These are phyloP conservation scores for Tyrannus savana DNA, from an alignment of 2,113 vertebrate genomes.

Conservation along the genomic window DNA sequence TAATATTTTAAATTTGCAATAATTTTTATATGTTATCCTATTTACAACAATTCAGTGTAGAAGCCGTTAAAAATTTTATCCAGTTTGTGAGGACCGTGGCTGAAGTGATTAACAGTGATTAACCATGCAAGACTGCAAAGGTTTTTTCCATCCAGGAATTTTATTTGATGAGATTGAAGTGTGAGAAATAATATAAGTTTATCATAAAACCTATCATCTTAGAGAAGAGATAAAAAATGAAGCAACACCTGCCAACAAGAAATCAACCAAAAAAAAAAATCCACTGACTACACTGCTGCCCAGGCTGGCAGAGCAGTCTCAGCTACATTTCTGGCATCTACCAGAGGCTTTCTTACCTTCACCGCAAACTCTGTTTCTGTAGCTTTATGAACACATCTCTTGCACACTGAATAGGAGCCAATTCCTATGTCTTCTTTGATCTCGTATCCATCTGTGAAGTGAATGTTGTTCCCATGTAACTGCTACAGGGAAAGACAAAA, in stretches of 20 bases:
- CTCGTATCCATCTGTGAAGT: constrained; percentile 91
- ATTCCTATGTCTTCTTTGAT: constrained; percentile 90
- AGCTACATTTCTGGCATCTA: not conserved
- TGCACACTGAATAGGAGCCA: constrained; percentile 86
- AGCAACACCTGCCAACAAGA: not conserved
- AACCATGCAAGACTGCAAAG: not conserved
- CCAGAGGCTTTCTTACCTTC: constrained; percentile 79
- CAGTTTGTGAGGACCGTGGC: not conserved
- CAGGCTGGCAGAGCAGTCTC: not conserved
- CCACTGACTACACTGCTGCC: not conserved
- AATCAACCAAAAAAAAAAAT: not conserved
- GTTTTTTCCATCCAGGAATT: not conserved
- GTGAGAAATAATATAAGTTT: not conserved
- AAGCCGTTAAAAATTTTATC: not conserved
- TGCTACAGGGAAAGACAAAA: constrained; percentile 75
- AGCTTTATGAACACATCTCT: constrained; percentile 88
- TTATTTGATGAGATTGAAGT: not conserved
- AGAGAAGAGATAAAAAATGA: not conserved
- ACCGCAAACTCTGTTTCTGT: constrained; percentile 92
- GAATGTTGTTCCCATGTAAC: constrained; percentile 87
- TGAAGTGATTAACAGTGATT: not conserved
- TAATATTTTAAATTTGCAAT: not conserved
- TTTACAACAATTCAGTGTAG: not conserved
- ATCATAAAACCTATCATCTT: not conserved
- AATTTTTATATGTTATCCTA: not conserved